Conservation (phyloP, 1,140 invertebrate genomes). For the Cydia pomonella region DNA sequence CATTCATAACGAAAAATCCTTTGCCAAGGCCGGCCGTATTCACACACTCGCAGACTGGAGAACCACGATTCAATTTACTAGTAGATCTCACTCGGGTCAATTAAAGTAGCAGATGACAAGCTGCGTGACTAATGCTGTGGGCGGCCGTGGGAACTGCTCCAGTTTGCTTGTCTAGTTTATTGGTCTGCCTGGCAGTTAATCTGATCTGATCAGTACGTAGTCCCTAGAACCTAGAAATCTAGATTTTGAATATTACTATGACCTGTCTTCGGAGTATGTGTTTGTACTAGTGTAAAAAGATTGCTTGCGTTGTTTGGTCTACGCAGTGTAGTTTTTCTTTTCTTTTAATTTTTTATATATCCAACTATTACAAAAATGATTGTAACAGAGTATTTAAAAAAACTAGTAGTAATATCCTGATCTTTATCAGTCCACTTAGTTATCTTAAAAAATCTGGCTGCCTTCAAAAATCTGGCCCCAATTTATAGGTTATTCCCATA, state of each 20-base stretch:
- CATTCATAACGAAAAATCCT: slow-evolving; percentile 45
- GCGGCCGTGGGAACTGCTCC: slow-evolving; percentile 63
- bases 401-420: no score
- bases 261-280: no score
- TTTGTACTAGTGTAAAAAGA: no score
- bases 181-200: not conserved
- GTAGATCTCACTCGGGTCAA: slow-evolving; percentile 70
- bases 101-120: slow-evolving; percentile 73
- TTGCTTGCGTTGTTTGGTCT: no score
- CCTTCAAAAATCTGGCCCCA: not conserved
- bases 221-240: no score
- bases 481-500: not conserved
- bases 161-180: slow-evolving; percentile 27
- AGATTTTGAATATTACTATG: no score
- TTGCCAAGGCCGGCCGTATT: slow-evolving; percentile 36
- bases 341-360: no score
- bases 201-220: not conserved
- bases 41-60: slow-evolving; percentile 51
- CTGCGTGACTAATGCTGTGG: slow-evolving; percentile 66
- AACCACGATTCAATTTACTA: slow-evolving; percentile 71
- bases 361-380: no score
- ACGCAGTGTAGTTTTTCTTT: no score
- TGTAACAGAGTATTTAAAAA: no score
- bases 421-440: no score
- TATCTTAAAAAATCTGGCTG: no score